These are phyloP conservation scores for Lasioglossum pauxillum DNA, from an alignment of 2,888 invertebrate species.

Conservation along the genomic window DNA sequence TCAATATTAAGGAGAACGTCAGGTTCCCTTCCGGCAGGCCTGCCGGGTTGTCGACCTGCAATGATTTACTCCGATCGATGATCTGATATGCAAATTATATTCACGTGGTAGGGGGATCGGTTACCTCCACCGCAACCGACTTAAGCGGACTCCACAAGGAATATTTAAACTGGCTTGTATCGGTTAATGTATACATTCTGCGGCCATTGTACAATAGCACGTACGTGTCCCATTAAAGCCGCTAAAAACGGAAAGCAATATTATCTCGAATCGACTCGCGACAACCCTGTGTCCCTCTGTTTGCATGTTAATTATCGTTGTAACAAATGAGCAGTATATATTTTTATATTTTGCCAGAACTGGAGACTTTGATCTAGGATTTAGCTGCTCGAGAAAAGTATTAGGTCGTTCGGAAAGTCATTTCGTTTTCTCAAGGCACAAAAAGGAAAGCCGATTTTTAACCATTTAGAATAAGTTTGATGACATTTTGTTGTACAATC, in stretches of 20 bases:
- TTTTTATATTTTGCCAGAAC: too few relatives aligned
- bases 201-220: slow-evolving; percentile 18
- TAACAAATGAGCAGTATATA: too few relatives aligned
- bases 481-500: too few relatives aligned
- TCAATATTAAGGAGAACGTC: slow-evolving; percentile 69
- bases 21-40: slow-evolving; percentile 69
- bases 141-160: slow-evolving; percentile 64
- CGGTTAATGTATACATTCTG: slow-evolving; percentile 38
- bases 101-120: slow-evolving; percentile 73
- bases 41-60: slow-evolving; percentile 68
- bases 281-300: not conserved
- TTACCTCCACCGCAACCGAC: slow-evolving; percentile 66
- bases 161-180: slow-evolving; percentile 35
- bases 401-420: too few relatives aligned
- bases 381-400: too few relatives aligned
- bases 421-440: too few relatives aligned
- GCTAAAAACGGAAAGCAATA: not conserved
- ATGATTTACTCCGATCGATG: slow-evolving; percentile 77
- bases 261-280: not conserved
- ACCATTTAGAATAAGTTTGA: too few relatives aligned
- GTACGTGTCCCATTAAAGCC: slow-evolving; percentile 9
- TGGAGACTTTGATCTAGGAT: too few relatives aligned
- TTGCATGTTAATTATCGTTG: not conserved
- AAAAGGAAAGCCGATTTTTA: too few relatives aligned
- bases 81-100: slow-evolving; percentile 78